Conservation (phyloP, 1,140 invertebrate species). For the Ips nitidus region DNA sequence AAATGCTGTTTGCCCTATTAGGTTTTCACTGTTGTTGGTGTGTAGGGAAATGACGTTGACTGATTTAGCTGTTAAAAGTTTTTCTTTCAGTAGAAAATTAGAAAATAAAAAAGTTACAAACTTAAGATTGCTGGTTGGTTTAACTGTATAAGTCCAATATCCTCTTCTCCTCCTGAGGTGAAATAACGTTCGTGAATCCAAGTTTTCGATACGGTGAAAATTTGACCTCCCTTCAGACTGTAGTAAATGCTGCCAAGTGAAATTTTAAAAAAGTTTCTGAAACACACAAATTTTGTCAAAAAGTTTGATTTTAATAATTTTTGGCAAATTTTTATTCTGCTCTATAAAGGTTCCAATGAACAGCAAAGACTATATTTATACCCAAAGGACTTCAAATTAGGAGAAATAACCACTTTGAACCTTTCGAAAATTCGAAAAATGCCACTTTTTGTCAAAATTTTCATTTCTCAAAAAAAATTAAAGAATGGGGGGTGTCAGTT, state of each 20-base stretch:
- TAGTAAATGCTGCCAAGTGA: constrained; percentile 48
- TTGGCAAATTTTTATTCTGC: no score
- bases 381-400: no score
- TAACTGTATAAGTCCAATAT: constrained; percentile 47
- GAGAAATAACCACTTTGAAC: no score
- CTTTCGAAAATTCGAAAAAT: no score
- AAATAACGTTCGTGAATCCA: constrained; percentile 47
- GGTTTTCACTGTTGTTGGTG: constrained; percentile 41
- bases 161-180: constrained; percentile 37
- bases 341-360: no score
- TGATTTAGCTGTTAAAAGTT: constrained; percentile 32
- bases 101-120: not conserved
- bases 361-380: no score
- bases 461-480: no score
- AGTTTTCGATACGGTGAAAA: constrained; percentile 35
- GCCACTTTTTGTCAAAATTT: no score
- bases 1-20: constrained; percentile 44
- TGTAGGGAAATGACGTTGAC: constrained; percentile 45
- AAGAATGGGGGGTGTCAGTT: no score
- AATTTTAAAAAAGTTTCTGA: constrained; percentile 41
- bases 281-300: constrained; percentile 28
- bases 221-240: constrained; percentile 41
- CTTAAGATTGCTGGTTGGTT: not conserved
- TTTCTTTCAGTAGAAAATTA: constrained; percentile 1
- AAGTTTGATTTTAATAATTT: not conserved